phyloP scores from a whole-genome alignment of 2,797 vertebrate genomes.

The Anguilla anguilla region DNA sequence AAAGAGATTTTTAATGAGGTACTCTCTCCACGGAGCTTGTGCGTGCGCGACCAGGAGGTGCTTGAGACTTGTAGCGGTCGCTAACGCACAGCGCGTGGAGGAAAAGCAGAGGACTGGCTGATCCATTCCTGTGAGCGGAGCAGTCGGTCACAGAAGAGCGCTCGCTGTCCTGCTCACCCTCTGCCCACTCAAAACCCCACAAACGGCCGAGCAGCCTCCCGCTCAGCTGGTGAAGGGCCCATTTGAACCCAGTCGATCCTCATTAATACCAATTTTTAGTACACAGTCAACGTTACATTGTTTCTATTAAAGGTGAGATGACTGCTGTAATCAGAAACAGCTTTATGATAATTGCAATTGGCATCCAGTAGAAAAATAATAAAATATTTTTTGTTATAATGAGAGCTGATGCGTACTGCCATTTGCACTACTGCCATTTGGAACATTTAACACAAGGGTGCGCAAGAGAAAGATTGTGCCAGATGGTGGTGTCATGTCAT shows the following conservation, averaged over 20 bases:
- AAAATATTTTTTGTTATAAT: constrained; percentile 30
- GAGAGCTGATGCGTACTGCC: not conserved
- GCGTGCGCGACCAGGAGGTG: not conserved
- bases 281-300: constrained; percentile 55
- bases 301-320: constrained; percentile 53
- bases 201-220: constrained; percentile 50
- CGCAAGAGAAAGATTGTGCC: not conserved
- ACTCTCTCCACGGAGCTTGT: not conserved
- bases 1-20: not conserved
- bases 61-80: constrained; percentile 19
- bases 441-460: not conserved
- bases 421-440: not conserved
- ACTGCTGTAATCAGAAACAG: constrained; percentile 42
- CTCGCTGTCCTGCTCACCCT: not conserved
- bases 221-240: constrained; percentile 47
- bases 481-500: not conserved
- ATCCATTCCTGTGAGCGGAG: not conserved
- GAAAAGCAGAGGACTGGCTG: not conserved
- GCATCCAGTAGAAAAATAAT: constrained; percentile 42
- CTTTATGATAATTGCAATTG: constrained; percentile 29
- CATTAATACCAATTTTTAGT: constrained; percentile 56
- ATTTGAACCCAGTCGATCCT: constrained; percentile 56
- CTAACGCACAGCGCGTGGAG: constrained; percentile 31
- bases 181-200: constrained; percentile 54
- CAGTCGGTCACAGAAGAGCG: not conserved